A percentile compares a stretch with the other conserved stretches of the same genome.
Conservation (phyloP, 2,113 vertebrate species). For the Trachemys scripta region DNA sequence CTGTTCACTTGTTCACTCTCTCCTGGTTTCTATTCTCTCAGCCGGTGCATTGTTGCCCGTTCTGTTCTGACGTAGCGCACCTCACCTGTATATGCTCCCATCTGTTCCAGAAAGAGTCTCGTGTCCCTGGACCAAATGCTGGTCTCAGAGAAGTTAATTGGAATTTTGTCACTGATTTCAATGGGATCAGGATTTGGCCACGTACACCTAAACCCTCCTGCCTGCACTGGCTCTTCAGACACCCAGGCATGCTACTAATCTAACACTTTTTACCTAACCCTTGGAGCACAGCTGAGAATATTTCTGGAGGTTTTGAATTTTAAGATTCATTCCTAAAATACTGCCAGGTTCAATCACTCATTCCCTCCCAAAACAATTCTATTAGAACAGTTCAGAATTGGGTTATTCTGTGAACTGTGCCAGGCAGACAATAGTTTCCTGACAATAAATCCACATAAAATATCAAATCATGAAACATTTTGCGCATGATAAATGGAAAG, state of each 20-base stretch:
- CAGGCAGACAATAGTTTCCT: slow-evolving; percentile 56
- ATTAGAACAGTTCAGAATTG: background rate
- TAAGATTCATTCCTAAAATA: background rate
- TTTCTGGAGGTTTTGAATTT: background rate
- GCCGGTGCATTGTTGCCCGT: background rate
- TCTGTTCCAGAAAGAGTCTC: background rate
- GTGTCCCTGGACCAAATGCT: fast-evolving
- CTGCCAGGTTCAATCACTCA: fast-evolving
- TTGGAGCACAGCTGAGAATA: background rate
- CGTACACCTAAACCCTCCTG: background rate
- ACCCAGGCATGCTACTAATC: background rate
- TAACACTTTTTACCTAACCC: background rate
- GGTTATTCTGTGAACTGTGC: background rate
- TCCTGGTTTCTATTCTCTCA: fast-evolving
- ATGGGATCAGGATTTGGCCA: background rate
- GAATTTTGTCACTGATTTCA: fast-evolving
- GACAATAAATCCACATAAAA: slow-evolving; percentile 38
- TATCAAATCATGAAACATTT: slow-evolving; percentile 38
- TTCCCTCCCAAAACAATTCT: background rate
- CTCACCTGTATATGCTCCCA: background rate
- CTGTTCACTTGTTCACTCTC: fast-evolving
- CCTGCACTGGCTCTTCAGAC: background rate
- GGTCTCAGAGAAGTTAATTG: no score
- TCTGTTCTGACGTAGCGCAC: background rate
- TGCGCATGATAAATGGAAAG: slow-evolving; percentile 35